A percentile compares a stretch with the other conserved stretches of the same genome.
phyloP scores from a whole-genome alignment of 2,113 vertebrate genomes.

The Ibidorhyncha struthersii region DNA sequence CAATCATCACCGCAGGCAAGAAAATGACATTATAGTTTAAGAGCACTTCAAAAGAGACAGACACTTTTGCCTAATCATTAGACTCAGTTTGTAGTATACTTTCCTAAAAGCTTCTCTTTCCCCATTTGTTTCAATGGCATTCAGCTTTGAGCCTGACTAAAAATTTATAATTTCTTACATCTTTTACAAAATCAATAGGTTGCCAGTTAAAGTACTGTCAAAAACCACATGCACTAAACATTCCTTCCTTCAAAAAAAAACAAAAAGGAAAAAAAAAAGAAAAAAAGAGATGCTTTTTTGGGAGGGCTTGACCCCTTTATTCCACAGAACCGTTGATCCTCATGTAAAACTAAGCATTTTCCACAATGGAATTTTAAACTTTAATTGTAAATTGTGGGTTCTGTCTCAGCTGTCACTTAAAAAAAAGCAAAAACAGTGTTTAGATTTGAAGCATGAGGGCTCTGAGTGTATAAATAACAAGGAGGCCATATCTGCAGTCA shows the following conservation, averaged over 20 bases:
- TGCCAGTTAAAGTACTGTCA: background rate
- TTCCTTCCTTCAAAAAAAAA: background rate
- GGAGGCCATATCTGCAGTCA: background rate
- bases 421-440: background rate
- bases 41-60: background rate
- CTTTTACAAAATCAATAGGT: background rate
- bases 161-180: background rate
- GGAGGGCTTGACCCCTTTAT: accelerated
- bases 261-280: too few relatives aligned
- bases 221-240: background rate
- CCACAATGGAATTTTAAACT: background rate
- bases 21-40: background rate
- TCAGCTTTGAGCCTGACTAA: background rate
- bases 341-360: background rate
- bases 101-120: background rate
- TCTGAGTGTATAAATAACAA: background rate
- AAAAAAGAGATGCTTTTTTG: accelerated
- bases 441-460: background rate
- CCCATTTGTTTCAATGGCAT: background rate
- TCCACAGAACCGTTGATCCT: background rate
- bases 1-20: background rate
- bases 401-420: background rate
- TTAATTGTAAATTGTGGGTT: background rate
- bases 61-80: background rate
- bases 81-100: background rate